Percentiles rank a stretch among this genome's conserved stretches.
Evolutionary conservation across 1,140 invertebrate species (phyloP).

Genomic region (Zaprionus taronus): DNA sequence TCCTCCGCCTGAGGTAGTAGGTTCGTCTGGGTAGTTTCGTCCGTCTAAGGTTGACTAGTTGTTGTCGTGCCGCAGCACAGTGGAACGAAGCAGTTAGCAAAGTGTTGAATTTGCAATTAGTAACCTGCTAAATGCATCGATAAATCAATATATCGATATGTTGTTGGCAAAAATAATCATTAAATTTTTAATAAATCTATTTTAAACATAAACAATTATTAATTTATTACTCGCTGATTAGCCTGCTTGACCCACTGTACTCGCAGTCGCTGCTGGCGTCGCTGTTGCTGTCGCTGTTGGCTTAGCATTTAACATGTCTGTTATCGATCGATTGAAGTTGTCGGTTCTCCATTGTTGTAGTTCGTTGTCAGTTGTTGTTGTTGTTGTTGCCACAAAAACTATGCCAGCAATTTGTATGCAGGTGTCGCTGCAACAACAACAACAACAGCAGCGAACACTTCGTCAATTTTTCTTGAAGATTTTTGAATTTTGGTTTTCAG

Average conservation of each 20-base stretch:
- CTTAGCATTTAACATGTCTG: constrained; percentile 56
- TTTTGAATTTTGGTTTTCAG: constrained; percentile 14
- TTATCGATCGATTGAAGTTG: constrained; percentile 48
- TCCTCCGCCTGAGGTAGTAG: constrained; percentile 25
- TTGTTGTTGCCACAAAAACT: constrained; percentile 37
- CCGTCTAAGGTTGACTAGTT: constrained; percentile 57
- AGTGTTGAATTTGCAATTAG: background rate
- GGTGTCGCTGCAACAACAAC: constrained; percentile 42
- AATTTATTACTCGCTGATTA: background rate
- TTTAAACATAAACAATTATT: background rate
- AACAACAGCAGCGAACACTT: constrained; percentile 24
- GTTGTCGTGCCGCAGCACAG: constrained; percentile 15
- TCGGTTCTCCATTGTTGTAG: constrained; percentile 25
- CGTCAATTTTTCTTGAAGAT: constrained; percentile 48
- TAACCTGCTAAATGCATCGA: background rate
- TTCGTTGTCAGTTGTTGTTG: constrained; percentile 9
- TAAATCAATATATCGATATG: background rate
- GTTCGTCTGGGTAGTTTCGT: constrained; percentile 27
- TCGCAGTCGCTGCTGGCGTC: background rate
- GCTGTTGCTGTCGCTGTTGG: constrained; percentile 14
- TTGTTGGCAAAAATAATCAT: background rate
- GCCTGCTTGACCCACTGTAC: constrained; percentile 5
- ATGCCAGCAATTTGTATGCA: constrained; percentile 57
- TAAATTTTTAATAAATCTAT: too few relatives aligned
- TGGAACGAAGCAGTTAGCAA: background rate